A percentile compares a stretch with the other conserved stretches of the same genome.
These are phyloP conservation scores for Esperia sulphurella DNA, from an alignment of 2,888 invertebrate genomes.

Conservation along the genomic window DNA sequence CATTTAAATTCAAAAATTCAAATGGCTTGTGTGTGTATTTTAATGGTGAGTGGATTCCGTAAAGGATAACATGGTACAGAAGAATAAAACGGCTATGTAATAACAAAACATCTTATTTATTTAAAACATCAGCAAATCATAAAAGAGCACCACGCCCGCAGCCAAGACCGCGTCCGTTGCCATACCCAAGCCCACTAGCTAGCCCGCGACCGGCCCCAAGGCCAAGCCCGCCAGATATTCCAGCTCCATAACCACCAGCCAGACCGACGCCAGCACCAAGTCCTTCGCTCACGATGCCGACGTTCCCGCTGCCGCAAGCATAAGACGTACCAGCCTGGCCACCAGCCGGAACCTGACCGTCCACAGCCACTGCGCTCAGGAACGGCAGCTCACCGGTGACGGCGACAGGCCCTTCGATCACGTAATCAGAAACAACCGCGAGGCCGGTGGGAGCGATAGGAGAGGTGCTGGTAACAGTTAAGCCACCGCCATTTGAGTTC, in stretches of 20 bases:
- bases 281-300: slow-evolving; percentile 29
- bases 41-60: too few relatives aligned
- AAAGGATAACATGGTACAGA: too few relatives aligned
- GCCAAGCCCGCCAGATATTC: not conserved
- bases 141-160: not conserved
- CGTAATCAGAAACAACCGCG: slow-evolving; percentile 33
- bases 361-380: slow-evolving; percentile 32
- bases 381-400: slow-evolving; percentile 39
- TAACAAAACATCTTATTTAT: too few relatives aligned
- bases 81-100: too few relatives aligned
- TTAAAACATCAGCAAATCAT: too few relatives aligned
- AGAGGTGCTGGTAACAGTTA: slow-evolving; percentile 14
- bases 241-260: not conserved
- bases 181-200: not conserved
- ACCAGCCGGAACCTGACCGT: slow-evolving; percentile 32
- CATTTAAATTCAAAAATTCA: too few relatives aligned
- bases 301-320: slow-evolving; percentile 34
- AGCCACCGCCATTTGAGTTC: slow-evolving; percentile 9
- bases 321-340: slow-evolving; percentile 35
- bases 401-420: slow-evolving; percentile 33
- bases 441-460: slow-evolving; percentile 24
- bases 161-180: not conserved
- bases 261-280: slow-evolving; percentile 8
- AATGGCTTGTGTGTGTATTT: too few relatives aligned
- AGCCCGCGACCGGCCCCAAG: not conserved